Conservation (phyloP, 2,888 invertebrate genomes). For the Zygaena filipendulae region DNA sequence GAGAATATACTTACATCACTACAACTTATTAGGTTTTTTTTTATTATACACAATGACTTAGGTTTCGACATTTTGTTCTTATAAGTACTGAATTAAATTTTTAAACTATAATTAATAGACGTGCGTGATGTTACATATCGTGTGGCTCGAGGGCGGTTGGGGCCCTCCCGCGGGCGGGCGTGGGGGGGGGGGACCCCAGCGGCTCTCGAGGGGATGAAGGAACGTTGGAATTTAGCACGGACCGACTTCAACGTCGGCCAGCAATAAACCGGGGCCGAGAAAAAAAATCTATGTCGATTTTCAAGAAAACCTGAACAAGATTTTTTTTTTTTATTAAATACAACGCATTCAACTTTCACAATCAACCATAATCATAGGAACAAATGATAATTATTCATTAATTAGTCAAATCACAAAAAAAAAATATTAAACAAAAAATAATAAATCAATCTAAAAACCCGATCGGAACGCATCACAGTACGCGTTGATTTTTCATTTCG, state of each 20-base stretch:
- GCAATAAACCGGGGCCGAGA: too few relatives aligned
- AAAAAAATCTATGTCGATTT: conserved; percentile 62
- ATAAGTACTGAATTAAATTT: conserved; percentile 60
- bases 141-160: conserved; percentile 22
- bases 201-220: too few relatives aligned
- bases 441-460: conserved; percentile 54
- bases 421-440: conserved; percentile 21
- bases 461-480: conserved; percentile 53
- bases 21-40: conserved; percentile 58
- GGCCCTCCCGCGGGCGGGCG: too few relatives aligned
- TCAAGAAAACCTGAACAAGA: conserved; percentile 63
- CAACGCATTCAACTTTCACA: too few relatives aligned
- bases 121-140: conserved; percentile 46
- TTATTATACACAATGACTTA: conserved; percentile 68
- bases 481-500: conserved; percentile 49
- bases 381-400: conserved; percentile 51
- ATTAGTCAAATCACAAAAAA: conserved; percentile 63
- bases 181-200: too few relatives aligned
- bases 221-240: conserved; percentile 38
- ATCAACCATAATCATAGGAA: conserved; percentile 60
- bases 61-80: conserved; percentile 67
- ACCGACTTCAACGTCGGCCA: conserved; percentile 1
- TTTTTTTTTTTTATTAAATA: conserved; percentile 40
- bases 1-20: conserved; percentile 61
- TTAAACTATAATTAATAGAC: conserved; percentile 57